Base-by-base conservation (phyloP, 2,888 invertebrate species). In the Clunio marinus region DNA sequence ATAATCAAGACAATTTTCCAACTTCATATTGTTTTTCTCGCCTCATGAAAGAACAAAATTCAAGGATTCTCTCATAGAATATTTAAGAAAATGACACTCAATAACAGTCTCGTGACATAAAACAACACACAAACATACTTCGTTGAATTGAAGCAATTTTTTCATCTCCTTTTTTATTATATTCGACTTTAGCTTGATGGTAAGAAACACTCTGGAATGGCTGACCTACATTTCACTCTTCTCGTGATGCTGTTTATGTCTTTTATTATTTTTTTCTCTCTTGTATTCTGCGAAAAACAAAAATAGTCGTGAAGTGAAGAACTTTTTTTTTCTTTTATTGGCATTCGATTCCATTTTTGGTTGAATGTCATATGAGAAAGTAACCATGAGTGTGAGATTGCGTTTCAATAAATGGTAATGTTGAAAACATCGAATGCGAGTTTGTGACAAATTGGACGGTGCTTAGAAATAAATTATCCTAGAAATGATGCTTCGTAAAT, bases 251-350 rank as follows among this genome's bases (percentile, higher is more conserved):
- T 57, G 57, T 57, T 57, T 57, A 25, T 57, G 27, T 57, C 57
- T 57, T 57, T 57, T 22, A 20, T 51, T 51, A 32, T 32, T 32
- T 32, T 17, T 51, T 32, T 32, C 10, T 51, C 51, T 51, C 20
- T 17, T 51, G 51, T 22, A 22, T 22, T 51, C 22, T 51, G 51
- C 51, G n/a, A 51, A 51, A 32, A 51, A 51, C 51, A 51, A n/a
- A n/a, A n/a, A n/a, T n/a, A n/a, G n/a, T n/a, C 32, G 4, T 32
- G 10, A 32, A 32, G 27, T 22, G 57, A 8, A 4, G 15, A 57
- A 51, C 51, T 20, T 51, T 51, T n/a, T 27, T 57, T 57, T n/a
- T n/a, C n/a, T n/a, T 57, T 57, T 57, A 57, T 57, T 57, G 57
- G 24, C 57, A 57, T 22, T 57, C 22, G 27, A 57, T 57, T 8